Evolutionary conservation across 1,140 invertebrate species (phyloP), one percentile per base, ranked within the genome.

Genomic region (Mylabris phalerata): DNA sequence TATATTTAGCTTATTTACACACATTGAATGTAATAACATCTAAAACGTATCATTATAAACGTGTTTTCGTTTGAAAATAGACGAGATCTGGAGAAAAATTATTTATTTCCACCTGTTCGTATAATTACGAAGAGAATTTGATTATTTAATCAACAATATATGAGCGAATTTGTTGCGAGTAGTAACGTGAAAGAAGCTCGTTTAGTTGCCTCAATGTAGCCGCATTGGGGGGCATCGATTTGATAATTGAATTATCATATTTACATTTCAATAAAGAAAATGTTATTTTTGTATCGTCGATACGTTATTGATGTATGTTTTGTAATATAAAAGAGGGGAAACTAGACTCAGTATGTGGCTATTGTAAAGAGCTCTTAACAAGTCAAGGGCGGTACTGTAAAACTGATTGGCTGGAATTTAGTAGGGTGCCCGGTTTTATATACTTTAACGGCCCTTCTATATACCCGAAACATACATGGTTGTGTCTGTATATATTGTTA

Each of bases 311-410:
- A 32, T 32, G 32, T 32, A 32, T 19, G 19, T 19, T 19, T 19
- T 19, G 19, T 19, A 19, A 19, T 19, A 19, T 19, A 19, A 19
- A 19, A 19, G 7, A 32, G 7, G 32, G 32, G 32, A 7, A 32
- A 32, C 39, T 25, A 13, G 6, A 6, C 56, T 46, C 57, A 59
- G 60, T 49, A 57, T 62, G 63, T 51, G 55, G 55, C 57, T 61
- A 39, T 48, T 32, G 46, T 40, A 9, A 45, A 57, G 49, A 42
- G 49, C 60, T 52, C 56, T 58, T 58, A 32, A 10, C 32, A 56
- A 65, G 63, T 65, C 63, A 65, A 65, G 63, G 63, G 61, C 64
- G 64, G 55, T 48, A 49, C 61, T 59, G 55, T 42, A 27, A 43
- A 57, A 42, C 56, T 62, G 64, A 66, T 66, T 66, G 64, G 64